phyloP scores from a whole-genome alignment of 2,888 invertebrate species.

The Hirtodrosophila histrioides region DNA sequence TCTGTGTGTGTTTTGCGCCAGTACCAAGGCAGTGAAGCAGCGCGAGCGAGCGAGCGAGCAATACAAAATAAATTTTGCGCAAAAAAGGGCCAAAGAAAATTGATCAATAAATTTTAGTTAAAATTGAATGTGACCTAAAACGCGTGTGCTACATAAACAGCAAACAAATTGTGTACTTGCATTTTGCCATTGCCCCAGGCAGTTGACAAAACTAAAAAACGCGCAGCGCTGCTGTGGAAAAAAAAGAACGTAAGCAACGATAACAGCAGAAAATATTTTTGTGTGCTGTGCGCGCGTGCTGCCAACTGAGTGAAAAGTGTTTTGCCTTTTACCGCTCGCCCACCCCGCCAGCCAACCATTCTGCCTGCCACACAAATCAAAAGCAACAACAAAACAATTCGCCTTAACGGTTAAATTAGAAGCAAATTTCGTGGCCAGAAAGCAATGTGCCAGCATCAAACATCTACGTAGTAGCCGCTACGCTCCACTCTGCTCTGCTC shows the following conservation, averaged over 20 bases:
- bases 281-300: constrained; percentile 69
- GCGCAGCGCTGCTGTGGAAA: constrained; percentile 30
- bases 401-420: constrained; percentile 6
- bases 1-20: constrained; percentile 49
- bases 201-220: constrained; percentile 39
- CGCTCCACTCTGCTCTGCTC: constrained; percentile 9
- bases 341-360: constrained; percentile 13
- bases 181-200: constrained; percentile 24
- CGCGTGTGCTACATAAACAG: constrained; percentile 29
- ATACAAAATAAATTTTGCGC: constrained; percentile 75
- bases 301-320: constrained; percentile 63
- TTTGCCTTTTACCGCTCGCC: constrained; percentile 36
- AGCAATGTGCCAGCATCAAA: constrained; percentile 19
- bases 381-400: constrained; percentile 20
- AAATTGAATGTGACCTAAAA: constrained; percentile 41
- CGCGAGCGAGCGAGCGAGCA: constrained; percentile 75
- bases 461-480: constrained; percentile 16
- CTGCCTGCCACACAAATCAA: constrained; percentile 11
- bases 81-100: constrained; percentile 58
- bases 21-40: constrained; percentile 48
- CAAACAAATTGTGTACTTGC: constrained; percentile 30
- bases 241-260: constrained; percentile 61
- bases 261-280: constrained; percentile 59
- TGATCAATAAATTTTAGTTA: constrained; percentile 69
- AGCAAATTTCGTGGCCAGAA: constrained; percentile 8